A percentile compares a stretch with the other conserved stretches of the same genome.
These are phyloP conservation scores for Acromyrmex echinatior DNA, from an alignment of 1,140 invertebrate genomes.

Conservation along the genomic window DNA sequence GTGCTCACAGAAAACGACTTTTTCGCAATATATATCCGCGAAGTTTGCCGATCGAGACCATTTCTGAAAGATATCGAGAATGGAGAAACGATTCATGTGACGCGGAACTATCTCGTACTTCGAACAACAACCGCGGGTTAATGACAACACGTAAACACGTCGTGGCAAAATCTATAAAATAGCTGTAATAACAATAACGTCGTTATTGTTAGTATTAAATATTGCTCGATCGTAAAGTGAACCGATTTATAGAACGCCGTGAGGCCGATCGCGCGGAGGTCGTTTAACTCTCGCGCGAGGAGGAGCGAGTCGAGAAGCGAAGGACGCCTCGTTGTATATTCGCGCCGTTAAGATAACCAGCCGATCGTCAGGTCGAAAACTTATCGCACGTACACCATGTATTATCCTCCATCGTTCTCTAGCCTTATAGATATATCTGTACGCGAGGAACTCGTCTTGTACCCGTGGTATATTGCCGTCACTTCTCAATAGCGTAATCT, in stretches of 20 bases:
- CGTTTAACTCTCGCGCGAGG: constrained; percentile 42
- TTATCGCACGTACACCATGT: constrained; percentile 48
- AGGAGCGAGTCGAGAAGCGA: constrained; percentile 38
- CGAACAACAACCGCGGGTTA: constrained; percentile 41
- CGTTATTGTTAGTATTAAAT: constrained; percentile 75
- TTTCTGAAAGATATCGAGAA: background rate
- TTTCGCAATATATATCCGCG: background rate
- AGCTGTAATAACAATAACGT: constrained; percentile 66
- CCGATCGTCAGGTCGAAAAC: constrained; percentile 60
- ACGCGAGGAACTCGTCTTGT: constrained; percentile 24
- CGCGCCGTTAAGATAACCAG: constrained; percentile 74
- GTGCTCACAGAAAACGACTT: constrained; percentile 14
- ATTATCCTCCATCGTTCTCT: constrained; percentile 29
- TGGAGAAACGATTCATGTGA: background rate
- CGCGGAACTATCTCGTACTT: background rate
- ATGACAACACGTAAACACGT: constrained; percentile 66
- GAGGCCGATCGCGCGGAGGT: constrained; percentile 67
- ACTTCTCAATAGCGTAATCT: background rate
- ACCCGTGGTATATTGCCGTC: background rate
- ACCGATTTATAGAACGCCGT: constrained; percentile 73
- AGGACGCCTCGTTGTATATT: constrained; percentile 57
- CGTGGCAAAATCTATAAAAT: constrained; percentile 71
- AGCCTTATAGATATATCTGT: constrained; percentile 15
- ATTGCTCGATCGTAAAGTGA: constrained; percentile 72
- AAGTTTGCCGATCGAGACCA: constrained; percentile 12